phyloP scores from a whole-genome alignment of 2,888 invertebrate genomes.

The Phania funesta region DNA sequence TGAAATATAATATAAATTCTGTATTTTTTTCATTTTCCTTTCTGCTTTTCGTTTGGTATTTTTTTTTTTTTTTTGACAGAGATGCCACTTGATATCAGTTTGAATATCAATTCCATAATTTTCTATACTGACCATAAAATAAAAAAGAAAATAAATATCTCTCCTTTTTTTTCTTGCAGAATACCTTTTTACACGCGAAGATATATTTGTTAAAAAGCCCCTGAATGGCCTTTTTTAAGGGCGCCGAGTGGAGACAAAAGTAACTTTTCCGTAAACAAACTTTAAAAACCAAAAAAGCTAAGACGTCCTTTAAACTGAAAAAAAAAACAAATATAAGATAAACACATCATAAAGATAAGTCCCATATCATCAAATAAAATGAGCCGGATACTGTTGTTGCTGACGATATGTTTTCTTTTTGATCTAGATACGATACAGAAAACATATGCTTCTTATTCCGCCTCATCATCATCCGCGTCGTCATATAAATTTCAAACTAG shows the following conservation, averaged over 20 bases:
- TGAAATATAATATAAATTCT: too few relatives aligned
- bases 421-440: conserved; percentile 32
- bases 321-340: neutral
- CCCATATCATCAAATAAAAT: conserved; percentile 55
- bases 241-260: conserved; percentile 29
- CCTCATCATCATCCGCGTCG: conserved; percentile 38
- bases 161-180: neutral
- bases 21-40: too few relatives aligned
- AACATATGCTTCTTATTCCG: conserved; percentile 48
- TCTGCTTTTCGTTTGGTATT: too few relatives aligned
- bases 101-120: too few relatives aligned
- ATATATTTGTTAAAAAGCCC: neutral
- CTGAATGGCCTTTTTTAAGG: conserved; percentile 28
- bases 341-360: conserved; percentile 10
- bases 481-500: conserved; percentile 64
- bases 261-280: conserved; percentile 11
- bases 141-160: too few relatives aligned
- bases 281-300: neutral
- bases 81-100: too few relatives aligned
- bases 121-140: too few relatives aligned
- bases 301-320: conserved; percentile 13
- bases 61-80: too few relatives aligned
- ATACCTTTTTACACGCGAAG: neutral
- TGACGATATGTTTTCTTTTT: conserved; percentile 52
- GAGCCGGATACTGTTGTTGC: conserved; percentile 29